Evolutionary conservation across 2,797 vertebrate species (phyloP), one percentile per base, ranked within the genome.

Genomic region (Esox masquinongy): DNA sequence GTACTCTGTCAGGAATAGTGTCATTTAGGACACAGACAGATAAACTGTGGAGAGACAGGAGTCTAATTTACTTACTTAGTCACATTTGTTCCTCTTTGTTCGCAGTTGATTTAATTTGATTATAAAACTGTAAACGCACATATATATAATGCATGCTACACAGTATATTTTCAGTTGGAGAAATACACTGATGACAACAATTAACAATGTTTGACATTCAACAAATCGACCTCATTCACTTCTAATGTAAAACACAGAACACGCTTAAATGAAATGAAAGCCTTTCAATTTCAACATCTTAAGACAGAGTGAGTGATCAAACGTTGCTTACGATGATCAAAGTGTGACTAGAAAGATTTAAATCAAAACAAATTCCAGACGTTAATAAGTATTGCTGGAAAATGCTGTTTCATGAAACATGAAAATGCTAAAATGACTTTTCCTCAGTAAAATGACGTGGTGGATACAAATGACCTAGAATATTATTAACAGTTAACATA

Each of bases 251-350:
- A 31, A 56, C 51, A 36, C 49, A 9, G 17, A 14, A 15, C 29
- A 7, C 15, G 43, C 43, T 14, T 14, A 47, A 15, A 31, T 11
- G 4, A 31, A 8, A 72, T 34, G 26, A 72, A 53, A 53, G 50
- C 26, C 50, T 11, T 72, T 53, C 8, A 17, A 12, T 53, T 36
- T 53, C 0, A 72, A 56, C 70, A 29, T 56, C 26, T 5, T n/a
- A 22, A 72, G 50, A 49, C 68, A 70, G 39, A 26, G n/a, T 24
- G 29, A 51, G 4, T 72, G 50, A 72, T 72, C 17, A 39, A 72
- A 59, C 9, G 7, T 50, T 43, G 15, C 8, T 43, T 5, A 24
- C 22, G 11, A 49, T 39, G 15, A 59, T 39, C 11, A 72, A 72
- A 61, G 31, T 24, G 19, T 24, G 53, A 61, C 17, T 59, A 5